phyloP scores from a whole-genome alignment of 2,797 vertebrate genomes.

The Dipus sagitta region DNA sequence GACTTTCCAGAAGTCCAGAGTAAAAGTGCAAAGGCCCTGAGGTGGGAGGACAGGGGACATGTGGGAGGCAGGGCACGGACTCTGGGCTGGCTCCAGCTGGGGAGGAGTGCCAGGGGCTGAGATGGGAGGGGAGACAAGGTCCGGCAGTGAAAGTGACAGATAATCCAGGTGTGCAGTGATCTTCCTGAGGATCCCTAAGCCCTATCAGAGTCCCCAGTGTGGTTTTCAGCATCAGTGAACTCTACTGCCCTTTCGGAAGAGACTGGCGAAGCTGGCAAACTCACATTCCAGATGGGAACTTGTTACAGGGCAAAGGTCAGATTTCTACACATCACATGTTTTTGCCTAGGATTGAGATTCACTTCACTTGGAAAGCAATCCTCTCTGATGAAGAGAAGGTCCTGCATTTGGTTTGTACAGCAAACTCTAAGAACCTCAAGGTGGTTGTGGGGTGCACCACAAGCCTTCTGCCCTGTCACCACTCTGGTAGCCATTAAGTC shows the following conservation, averaged over 20 bases:
- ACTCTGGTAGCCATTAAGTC: background rate
- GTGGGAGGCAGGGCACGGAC: background rate
- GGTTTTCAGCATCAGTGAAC: background rate
- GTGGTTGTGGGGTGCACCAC: background rate
- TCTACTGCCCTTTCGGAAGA: background rate
- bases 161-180: background rate
- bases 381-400: background rate
- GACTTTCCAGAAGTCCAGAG: background rate
- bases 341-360: background rate
- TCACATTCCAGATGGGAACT: background rate
- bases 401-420: background rate
- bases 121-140: background rate
- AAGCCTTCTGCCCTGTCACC: no score
- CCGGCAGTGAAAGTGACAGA: fast-evolving
- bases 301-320: background rate
- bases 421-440: background rate
- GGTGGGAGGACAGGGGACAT: background rate
- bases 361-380: background rate
- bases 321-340: background rate
- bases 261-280: background rate
- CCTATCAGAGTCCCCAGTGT: background rate
- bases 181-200: background rate
- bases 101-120: background rate
- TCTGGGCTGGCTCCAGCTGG: background rate
- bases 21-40: background rate